These are phyloP conservation scores for Oikopleura vanhoeffeni DNA, from an alignment of 23 tunicate genomes.

Conservation along the genomic window DNA sequence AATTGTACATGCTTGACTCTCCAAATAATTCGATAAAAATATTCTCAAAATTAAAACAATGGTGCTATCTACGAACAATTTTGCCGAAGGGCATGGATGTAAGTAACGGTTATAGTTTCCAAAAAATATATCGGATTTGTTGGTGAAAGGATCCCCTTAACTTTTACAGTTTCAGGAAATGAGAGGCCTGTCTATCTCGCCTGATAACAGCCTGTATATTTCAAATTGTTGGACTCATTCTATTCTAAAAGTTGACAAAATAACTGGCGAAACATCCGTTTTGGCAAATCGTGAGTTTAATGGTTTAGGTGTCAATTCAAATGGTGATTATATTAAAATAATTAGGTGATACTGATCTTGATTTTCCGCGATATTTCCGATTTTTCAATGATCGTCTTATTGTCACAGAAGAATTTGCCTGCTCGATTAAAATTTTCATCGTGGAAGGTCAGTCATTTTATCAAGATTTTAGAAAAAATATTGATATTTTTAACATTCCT, in stretches of 20 bases:
- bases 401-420: background rate
- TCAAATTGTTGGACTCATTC: background rate
- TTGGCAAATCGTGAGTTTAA: background rate
- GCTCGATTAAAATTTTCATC: background rate
- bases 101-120: background rate
- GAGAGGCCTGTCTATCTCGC: background rate
- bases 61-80: background rate
- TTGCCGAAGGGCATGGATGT: background rate
- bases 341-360: background rate
- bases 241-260: background rate
- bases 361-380: background rate
- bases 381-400: background rate
- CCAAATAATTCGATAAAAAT: background rate
- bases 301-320: too few species aligned
- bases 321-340: too few species aligned
- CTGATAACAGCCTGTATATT: background rate
- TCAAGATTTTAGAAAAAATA: background rate
- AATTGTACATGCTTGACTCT: background rate
- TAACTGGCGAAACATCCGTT: background rate
- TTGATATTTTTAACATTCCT: background rate
- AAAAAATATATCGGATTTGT: too few species aligned
- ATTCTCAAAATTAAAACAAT: background rate
- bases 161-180: background rate
- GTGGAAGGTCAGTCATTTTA: slow-evolving; percentile 6
- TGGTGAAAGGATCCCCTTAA: too few species aligned